phyloP scores from a whole-genome alignment of 2,113 vertebrate species.

The Notothenia coriiceps region DNA sequence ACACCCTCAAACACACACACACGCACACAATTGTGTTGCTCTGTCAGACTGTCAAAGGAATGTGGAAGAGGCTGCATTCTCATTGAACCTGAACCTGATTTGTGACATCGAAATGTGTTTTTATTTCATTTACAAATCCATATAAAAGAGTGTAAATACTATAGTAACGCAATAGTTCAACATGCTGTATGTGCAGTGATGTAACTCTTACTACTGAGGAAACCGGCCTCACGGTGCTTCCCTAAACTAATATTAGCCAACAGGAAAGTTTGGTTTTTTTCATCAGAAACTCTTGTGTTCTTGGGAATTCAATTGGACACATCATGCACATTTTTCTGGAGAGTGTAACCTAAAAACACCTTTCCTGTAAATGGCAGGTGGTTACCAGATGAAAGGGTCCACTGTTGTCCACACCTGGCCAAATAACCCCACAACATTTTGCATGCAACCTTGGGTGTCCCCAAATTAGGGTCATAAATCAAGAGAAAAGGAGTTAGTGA shows the following conservation, averaged over 20 bases:
- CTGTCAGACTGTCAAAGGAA: slow-evolving; percentile 27
- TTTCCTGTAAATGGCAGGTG: neutral
- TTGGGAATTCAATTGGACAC: neutral
- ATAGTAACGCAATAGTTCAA: neutral
- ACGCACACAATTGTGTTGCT: slow-evolving; percentile 8
- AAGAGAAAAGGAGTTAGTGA: neutral
- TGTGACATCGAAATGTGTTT: slow-evolving; percentile 11
- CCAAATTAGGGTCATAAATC: neutral
- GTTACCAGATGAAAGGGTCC: neutral
- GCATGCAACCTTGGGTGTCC: no score
- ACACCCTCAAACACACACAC: slow-evolving; percentile 35
- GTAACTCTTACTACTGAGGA: slow-evolving; percentile 17
- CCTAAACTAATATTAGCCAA: slow-evolving; percentile 37
- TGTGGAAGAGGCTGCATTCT: slow-evolving; percentile 6
- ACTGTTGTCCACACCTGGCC: neutral
- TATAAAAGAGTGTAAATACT: slow-evolving; percentile 1
- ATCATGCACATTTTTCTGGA: neutral
- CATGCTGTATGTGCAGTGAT: slow-evolving; percentile 12
- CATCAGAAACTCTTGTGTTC: neutral
- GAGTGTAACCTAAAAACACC: neutral
- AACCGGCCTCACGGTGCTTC: slow-evolving; percentile 17
- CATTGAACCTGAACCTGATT: neutral
- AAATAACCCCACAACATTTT: neutral
- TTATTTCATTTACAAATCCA: slow-evolving; percentile 1
- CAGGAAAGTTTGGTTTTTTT: neutral